Evolutionary conservation across 2,797 vertebrate species (phyloP), one percentile per base, ranked within the genome.

Genomic region (Anomalospiza imberbis): DNA sequence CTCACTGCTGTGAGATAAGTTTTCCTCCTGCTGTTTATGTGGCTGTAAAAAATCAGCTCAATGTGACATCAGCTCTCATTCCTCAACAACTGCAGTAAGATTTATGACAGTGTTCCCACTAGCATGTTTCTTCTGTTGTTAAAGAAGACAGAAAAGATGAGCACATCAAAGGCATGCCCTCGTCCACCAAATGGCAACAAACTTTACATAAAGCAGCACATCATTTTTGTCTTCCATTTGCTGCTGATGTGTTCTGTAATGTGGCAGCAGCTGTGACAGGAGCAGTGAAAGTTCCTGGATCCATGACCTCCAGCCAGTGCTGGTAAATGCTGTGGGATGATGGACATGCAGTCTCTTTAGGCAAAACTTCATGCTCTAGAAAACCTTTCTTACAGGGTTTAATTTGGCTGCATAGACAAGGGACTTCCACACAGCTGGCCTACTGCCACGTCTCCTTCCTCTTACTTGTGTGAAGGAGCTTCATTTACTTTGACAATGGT

Each of bases 101-200:
- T 93, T 95, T 92, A 81, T 75, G 85, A 55, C 78, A 78, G 22
- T 72, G 18, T 78, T 88, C 95, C 61, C 72, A 91, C 73, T 72
- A 92, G 62, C 45, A 32, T 62, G 71, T 85, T 96, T 89, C 61
- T 88, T 74, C 61, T 85, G 63, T 66, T 94, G 38, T 88, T 81
- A 88, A 88, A 42, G 63, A 79, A 61, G 83, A 85, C 68, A 77
- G 63, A 88, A 53, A 60, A 79, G 70, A 85, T 79, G 71, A 94
- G 73, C 45, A 24, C 44, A 77, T 85, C n/a, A 61, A 90, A 93
- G 53, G 17, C 53, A 15, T 83, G 77, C 57, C 57, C 78, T 95
- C 48, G 58, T 80, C n/a, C 68, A 80, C 67, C 54, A 77, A 60
- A 54, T 92, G 26, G 51, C 79, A 84, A 55, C 1, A 42, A 83